Base-by-base conservation (phyloP, 2,113 vertebrate genomes). In the Rynchops niger region DNA sequence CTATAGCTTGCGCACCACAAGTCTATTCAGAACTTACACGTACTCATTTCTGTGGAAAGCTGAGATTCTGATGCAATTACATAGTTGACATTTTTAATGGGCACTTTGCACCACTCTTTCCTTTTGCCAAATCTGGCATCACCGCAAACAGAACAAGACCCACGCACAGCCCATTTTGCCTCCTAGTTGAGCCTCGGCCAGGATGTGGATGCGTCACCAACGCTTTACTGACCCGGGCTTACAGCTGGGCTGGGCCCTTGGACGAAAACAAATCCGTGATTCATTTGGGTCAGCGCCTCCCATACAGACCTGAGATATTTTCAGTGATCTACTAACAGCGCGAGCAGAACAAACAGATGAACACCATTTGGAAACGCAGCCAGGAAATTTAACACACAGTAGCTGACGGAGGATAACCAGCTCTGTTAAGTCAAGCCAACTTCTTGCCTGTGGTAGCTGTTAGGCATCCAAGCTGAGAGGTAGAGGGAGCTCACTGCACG, bases 1-100 rank as follows among this genome's bases (percentile, higher is more conserved):
- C n/a, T 34, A 22, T 6, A 69, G 84, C 16, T 22, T 47, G 9
- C 76, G 62, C 4, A 49, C 26, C 61, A 56, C 0, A 0, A 38
- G n/a, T 23, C 43, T n/a, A 20, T 56, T 84, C 59, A 34, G 5
- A 1, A 40, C 36, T 42, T 17, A 25, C 20, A 47, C 0, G 0
- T 18, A 29, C 34, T 36, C 0, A 9, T 38, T 82, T n/a, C 92
- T 70, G 15, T 21, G 29, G 19, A 85, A 82, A 83, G 16, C 43
- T 85, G 12, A 6, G 32, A 70, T 71, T 40, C 52, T 76, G 43
- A 32, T 6, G 15, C 18, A 55, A 3, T 21, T 22, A 34, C 22
- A 78, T 4, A 2, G n/a, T 3, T 78, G 59, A 47, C 8, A 45
- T 76, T 79, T 79, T 76, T 43, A 85, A 79, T 55, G 30, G 11